phyloP scores from a whole-genome alignment of 35 echinoderm and acorn worm genomes.

The Acanthaster planci region DNA sequence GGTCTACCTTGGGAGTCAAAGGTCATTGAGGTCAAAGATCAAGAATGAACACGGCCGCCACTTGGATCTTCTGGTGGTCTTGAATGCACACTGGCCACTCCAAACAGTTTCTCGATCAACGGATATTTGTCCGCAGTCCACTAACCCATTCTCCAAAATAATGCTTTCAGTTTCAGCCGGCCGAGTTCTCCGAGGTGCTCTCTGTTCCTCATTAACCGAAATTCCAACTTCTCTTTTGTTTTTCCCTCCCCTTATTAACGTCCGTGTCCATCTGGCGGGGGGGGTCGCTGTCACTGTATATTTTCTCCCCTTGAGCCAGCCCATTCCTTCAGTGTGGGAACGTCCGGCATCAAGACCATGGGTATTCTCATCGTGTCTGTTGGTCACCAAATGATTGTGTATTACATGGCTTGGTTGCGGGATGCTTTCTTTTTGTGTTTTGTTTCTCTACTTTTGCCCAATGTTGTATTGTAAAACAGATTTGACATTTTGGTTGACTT shows the following conservation, averaged over 20 bases:
- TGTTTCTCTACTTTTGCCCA: neutral
- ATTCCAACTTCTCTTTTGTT: neutral
- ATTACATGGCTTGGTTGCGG: neutral
- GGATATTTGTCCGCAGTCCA: no score
- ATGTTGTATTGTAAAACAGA: no score
- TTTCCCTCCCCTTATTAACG: neutral
- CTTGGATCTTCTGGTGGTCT: no score
- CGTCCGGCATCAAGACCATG: neutral
- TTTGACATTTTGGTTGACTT: no score
- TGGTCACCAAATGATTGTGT: neutral
- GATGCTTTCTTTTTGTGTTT: neutral
- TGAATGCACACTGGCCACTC: no score
- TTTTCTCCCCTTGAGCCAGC: neutral
- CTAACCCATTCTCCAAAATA: neutral
- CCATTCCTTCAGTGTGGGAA: slow-evolving; percentile 10
- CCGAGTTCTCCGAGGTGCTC: neutral
- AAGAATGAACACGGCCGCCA: no score
- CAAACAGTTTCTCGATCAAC: no score
- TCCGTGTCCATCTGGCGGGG: neutral
- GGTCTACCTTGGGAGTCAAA: no score
- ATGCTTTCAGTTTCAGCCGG: slow-evolving; percentile 4
- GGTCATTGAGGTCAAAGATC: no score
- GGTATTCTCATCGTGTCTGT: neutral
- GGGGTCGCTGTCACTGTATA: neutral
- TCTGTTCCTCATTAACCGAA: neutral